Conservation (phyloP, 2,888 invertebrate genomes). For the Hemithea aestivaria region DNA sequence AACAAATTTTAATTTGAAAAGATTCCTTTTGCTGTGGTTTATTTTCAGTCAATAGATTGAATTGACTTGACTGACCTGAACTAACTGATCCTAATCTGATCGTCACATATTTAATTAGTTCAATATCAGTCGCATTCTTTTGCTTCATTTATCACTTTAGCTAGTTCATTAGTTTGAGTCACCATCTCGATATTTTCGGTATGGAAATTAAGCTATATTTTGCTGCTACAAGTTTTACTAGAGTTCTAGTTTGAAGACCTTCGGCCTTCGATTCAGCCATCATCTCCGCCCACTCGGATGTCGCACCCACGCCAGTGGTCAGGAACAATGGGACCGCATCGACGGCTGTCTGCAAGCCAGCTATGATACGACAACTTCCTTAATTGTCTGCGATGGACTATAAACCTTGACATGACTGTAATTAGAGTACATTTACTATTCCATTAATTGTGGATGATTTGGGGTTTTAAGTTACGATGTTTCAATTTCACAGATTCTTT, state of each 20-base stretch:
- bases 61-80: slow-evolving; percentile 9
- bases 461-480: no score
- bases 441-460: slow-evolving; percentile 2
- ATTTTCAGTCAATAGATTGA: slow-evolving; percentile 5
- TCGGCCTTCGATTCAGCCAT: slow-evolving; percentile 45
- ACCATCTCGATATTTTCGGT: no score
- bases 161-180: no score
- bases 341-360: slow-evolving; percentile 20
- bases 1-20: no score
- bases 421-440: slow-evolving; percentile 10
- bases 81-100: not conserved
- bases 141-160: no score
- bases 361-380: slow-evolving; percentile 16
- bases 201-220: no score
- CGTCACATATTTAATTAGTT: no score
- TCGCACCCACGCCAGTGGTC: slow-evolving; percentile 45
- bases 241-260: slow-evolving; percentile 18
- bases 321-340: slow-evolving; percentile 37
- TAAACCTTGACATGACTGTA: slow-evolving; percentile 13
- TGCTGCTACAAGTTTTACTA: slow-evolving; percentile 10
- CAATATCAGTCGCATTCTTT: no score
- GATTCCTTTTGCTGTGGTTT: not conserved
- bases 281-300: slow-evolving; percentile 50
- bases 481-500: no score
- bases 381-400: slow-evolving; percentile 4